Evolutionary conservation across 2,797 vertebrate genomes (phyloP).

Genomic region (Benthosema pterotum): DNA sequence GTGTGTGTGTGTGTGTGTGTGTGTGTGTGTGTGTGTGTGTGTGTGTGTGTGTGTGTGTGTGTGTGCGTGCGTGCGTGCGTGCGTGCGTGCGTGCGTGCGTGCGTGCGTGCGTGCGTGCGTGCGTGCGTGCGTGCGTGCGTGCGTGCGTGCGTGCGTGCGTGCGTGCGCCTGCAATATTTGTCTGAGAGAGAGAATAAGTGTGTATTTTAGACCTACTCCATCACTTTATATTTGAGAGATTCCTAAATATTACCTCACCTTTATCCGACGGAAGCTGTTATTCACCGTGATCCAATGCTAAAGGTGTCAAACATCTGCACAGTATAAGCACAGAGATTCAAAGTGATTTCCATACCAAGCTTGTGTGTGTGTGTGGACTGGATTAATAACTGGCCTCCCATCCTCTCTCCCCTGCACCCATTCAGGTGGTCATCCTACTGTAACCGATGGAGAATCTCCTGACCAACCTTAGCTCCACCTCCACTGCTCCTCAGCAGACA

Average conservation of each 20-base stretch:
- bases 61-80: neutral
- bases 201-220: too few species aligned
- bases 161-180: too few species aligned
- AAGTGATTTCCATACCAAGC: constrained; percentile 2
- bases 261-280: neutral
- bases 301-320: constrained; percentile 1
- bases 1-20: neutral
- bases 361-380: neutral
- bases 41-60: neutral
- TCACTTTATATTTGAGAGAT: too few species aligned
- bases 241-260: neutral
- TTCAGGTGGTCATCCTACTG: constrained; percentile 13
- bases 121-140: too few species aligned
- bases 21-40: neutral
- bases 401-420: neutral
- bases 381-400: neutral
- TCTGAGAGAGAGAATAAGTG: too few species aligned
- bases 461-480: constrained; percentile 34
- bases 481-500: constrained; percentile 5
- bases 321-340: constrained; percentile 29
- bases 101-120: neutral
- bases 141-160: too few species aligned
- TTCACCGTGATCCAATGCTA: constrained; percentile 1
- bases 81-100: neutral
- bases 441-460: constrained; percentile 51